Evolutionary conservation across 1,140 invertebrate genomes (phyloP).

Genomic region (Drosophila murphyi): DNA sequence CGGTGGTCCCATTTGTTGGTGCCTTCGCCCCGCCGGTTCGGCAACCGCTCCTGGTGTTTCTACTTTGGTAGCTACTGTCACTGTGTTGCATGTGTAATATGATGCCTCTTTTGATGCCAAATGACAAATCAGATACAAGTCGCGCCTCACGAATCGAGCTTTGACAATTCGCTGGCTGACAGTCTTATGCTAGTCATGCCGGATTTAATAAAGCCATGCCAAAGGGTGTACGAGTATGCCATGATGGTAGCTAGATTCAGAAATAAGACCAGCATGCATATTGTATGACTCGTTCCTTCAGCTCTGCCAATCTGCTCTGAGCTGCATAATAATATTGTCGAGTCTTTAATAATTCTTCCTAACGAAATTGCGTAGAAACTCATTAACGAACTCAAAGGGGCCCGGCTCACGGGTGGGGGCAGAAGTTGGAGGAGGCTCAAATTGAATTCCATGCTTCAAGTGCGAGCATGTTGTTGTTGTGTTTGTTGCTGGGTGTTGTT

Average conservation of each 20-base stretch:
- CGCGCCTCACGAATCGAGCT: slow-evolving; percentile 56
- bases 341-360: slow-evolving; percentile 66
- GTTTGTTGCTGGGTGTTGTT: slow-evolving; percentile 48
- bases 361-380: slow-evolving; percentile 77
- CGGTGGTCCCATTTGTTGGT: slow-evolving; percentile 71
- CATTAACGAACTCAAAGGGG: slow-evolving; percentile 59
- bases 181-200: not conserved
- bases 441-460: slow-evolving; percentile 68
- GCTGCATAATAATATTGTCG: slow-evolving; percentile 59
- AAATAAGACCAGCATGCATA: not conserved
- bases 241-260: not conserved
- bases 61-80: not conserved
- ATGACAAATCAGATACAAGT: slow-evolving; percentile 77
- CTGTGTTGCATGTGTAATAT: slow-evolving; percentile 57
- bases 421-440: slow-evolving; percentile 35
- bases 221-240: not conserved
- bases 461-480: slow-evolving; percentile 33
- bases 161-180: slow-evolving; percentile 50
- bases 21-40: slow-evolving; percentile 8
- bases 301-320: slow-evolving; percentile 8
- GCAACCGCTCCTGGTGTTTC: not conserved
- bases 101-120: slow-evolving; percentile 51
- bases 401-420: slow-evolving; percentile 21
- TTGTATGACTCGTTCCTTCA: slow-evolving; percentile 7
- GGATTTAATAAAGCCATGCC: not conserved